phyloP scores from a whole-genome alignment of 2,888 invertebrate species.

The Eupelmus urozonus region DNA sequence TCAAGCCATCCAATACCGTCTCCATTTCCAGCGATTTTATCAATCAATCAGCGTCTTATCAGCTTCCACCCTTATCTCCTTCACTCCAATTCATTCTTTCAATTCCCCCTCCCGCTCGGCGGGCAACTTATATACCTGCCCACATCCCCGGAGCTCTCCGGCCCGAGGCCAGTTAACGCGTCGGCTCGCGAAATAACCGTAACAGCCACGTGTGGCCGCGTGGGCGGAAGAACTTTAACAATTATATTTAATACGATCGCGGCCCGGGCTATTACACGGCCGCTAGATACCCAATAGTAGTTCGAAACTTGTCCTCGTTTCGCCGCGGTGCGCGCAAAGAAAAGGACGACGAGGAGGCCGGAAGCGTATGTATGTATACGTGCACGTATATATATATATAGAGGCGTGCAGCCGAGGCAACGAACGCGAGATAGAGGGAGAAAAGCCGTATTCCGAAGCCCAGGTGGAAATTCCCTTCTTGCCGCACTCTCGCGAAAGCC shows the following conservation, averaged over 20 bases:
- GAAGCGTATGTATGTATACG: constrained; percentile 18
- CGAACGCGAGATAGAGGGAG: constrained; percentile 5
- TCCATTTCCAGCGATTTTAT: not conserved
- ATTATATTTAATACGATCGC: constrained; percentile 74
- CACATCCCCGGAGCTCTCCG: not conserved
- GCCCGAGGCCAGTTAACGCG: constrained; percentile 65
- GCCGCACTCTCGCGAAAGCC: constrained; percentile 58
- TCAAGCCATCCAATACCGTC: too few relatives aligned
- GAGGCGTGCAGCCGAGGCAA: not conserved
- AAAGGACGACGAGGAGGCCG: constrained; percentile 19
- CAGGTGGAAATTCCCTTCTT: constrained; percentile 70
- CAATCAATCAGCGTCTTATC: not conserved
- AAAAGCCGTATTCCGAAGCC: constrained; percentile 47
- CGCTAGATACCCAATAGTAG: constrained; percentile 66
- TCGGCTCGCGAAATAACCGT: constrained; percentile 67
- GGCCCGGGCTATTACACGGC: constrained; percentile 62
- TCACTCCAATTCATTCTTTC: not conserved
- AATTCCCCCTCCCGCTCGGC: not conserved
- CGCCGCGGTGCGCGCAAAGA: constrained; percentile 46
- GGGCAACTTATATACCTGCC: not conserved
- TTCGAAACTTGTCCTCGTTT: constrained; percentile 68
- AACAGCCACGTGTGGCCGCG: constrained; percentile 67
- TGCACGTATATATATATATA: not conserved
- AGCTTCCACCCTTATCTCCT: not conserved
- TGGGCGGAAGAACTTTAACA: constrained; percentile 72